These are phyloP conservation scores for Alviniconcha marisindica DNA, from an alignment of 1,140 invertebrate species.

Conservation along the genomic window DNA sequence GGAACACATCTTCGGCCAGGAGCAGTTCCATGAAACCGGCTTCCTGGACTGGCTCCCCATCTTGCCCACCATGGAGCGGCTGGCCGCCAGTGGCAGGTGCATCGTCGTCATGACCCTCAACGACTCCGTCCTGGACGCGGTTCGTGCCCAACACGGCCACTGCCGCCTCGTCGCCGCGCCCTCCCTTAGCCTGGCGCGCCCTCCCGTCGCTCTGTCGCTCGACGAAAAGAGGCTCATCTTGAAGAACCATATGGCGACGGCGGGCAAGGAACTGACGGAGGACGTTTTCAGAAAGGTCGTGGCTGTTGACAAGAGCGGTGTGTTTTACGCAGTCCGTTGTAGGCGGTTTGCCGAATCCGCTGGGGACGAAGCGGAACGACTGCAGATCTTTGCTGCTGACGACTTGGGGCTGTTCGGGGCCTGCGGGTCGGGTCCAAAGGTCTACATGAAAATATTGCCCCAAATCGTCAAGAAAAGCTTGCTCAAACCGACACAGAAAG, in stretches of 20 bases:
- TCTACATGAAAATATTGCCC: not conserved
- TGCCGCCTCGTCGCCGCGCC: not conserved
- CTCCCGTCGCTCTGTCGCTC: not conserved
- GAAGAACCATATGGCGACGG: not conserved
- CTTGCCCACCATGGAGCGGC: not conserved
- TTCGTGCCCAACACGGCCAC: not conserved
- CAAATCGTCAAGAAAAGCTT: slow-evolving; percentile 1
- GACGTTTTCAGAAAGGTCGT: not conserved
- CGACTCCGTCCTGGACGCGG: not conserved
- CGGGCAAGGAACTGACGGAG: no score
- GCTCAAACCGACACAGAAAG: not conserved
- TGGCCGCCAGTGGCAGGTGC: not conserved
- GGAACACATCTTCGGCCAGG: not conserved
- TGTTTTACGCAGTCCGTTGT: not conserved
- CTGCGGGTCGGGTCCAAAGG: not conserved
- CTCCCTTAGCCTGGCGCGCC: not conserved
- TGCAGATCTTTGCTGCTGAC: not conserved
- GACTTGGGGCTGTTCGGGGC: not conserved
- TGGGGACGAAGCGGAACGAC: not conserved
- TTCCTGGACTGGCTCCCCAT: not conserved
- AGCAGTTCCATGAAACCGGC: not conserved
- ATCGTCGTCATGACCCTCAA: not conserved
- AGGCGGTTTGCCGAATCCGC: not conserved
- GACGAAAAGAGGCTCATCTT: not conserved
- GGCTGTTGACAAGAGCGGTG: not conserved